phyloP scores from a whole-genome alignment of 2,113 vertebrate species.

The Vireo altiloquus region DNA sequence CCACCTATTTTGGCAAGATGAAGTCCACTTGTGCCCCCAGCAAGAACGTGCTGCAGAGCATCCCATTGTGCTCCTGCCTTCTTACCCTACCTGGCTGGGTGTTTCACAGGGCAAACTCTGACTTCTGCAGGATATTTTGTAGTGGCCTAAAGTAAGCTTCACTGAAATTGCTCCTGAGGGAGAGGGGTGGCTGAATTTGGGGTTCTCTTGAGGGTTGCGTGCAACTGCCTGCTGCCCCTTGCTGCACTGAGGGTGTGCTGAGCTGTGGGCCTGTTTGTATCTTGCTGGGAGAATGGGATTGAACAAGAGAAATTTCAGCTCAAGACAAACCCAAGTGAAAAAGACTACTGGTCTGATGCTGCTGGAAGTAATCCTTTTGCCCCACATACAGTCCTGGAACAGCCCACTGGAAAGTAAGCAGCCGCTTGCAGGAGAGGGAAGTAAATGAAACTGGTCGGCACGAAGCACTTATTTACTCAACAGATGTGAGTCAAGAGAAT shows the following conservation, averaged over 20 bases:
- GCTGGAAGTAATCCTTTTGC: constrained; percentile 34
- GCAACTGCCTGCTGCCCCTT: neutral
- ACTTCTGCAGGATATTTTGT: neutral
- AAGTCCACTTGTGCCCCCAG: neutral
- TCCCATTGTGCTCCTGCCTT: fast-evolving
- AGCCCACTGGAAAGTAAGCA: neutral
- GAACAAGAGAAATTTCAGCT: neutral
- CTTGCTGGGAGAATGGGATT: neutral
- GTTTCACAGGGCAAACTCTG: fast-evolving
- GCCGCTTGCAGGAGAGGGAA: neutral
- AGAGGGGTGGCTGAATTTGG: neutral
- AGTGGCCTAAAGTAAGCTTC: neutral
- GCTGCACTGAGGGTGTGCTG: neutral
- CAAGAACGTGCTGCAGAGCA: neutral
- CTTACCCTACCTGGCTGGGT: fast-evolving
- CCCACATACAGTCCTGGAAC: neutral
- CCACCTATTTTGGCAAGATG: neutral
- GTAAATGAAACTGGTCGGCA: neutral
- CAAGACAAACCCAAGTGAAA: fast-evolving
- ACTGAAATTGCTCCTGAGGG: neutral
- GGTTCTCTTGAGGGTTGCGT: fast-evolving
- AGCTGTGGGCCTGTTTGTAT: neutral
- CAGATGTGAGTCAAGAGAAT: constrained; percentile 46
- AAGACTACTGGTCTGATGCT: neutral
- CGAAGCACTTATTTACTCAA: constrained; percentile 28